These are phyloP conservation scores for Germaria angustata DNA, from an alignment of 2,888 invertebrate species.

Conservation along the genomic window DNA sequence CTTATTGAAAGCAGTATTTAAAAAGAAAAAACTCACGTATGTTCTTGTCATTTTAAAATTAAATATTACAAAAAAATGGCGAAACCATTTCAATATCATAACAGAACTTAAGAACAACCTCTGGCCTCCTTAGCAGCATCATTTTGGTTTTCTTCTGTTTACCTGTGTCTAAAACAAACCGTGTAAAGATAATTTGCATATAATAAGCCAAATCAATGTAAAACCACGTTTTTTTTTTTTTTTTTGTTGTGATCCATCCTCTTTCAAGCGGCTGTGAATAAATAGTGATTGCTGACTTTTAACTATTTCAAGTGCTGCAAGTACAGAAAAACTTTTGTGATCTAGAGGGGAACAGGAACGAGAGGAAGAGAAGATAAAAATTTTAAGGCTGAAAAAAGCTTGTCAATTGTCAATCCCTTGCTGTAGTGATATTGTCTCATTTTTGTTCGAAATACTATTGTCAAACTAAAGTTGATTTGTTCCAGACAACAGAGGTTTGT, in stretches of 20 bases:
- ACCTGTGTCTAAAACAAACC: constrained; percentile 56
- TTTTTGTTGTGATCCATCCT: too few relatives aligned
- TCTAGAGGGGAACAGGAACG: neutral
- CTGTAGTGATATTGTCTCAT: constrained; percentile 74
- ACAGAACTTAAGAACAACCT: too few relatives aligned
- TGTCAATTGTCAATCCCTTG: constrained; percentile 75
- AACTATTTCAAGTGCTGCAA: constrained; percentile 36
- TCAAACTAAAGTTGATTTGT: constrained; percentile 35
- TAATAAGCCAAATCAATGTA: constrained; percentile 79
- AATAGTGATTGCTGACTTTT: constrained; percentile 26
- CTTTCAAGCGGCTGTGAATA: constrained; percentile 20
- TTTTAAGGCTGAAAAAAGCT: constrained; percentile 63
- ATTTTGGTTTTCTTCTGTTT: neutral
- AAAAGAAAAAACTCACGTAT: too few relatives aligned
- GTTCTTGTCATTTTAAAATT: too few relatives aligned
- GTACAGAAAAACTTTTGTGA: neutral
- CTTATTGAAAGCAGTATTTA: too few relatives aligned
- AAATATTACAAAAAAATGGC: too few relatives aligned
- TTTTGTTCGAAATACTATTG: constrained; percentile 68
- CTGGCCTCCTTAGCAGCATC: constrained; percentile 25
- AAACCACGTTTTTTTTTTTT: constrained; percentile 75
- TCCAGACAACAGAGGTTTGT: too few relatives aligned
- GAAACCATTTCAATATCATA: too few relatives aligned
- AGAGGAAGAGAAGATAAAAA: constrained; percentile 3
- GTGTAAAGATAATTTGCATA: constrained; percentile 78